A percentile compares a stretch with the other conserved stretches of the same genome.
Conservation (phyloP, 2,888 invertebrate genomes). For the Eristalis arbustorum region DNA sequence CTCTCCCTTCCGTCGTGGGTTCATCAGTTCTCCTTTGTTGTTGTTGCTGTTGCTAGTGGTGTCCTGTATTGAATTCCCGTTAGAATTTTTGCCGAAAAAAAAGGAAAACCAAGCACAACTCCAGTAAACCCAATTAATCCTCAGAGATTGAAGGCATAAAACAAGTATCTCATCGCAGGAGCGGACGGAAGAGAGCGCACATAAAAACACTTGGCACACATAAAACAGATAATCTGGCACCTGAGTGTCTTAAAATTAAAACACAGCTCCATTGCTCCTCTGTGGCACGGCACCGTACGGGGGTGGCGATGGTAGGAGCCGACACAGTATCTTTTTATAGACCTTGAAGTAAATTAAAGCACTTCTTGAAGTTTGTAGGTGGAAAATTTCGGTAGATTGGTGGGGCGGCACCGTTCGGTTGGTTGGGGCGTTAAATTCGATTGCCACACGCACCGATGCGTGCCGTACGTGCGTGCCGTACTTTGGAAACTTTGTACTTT, state of each 20-base stretch:
- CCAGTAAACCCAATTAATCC: constrained; percentile 67
- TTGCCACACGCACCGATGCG: constrained; percentile 49
- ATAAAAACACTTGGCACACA: constrained; percentile 66
- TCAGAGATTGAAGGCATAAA: constrained; percentile 57
- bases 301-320: too few species aligned
- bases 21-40: too few species aligned
- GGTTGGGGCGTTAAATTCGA: constrained; percentile 46
- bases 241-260: constrained; percentile 70
- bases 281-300: not conserved
- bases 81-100: constrained; percentile 6
- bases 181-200: not conserved
- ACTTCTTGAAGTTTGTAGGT: constrained; percentile 2
- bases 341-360: constrained; percentile 51
- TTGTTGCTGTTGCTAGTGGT: not conserved
- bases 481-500: not conserved
- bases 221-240: constrained; percentile 70
- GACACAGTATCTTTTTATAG: constrained; percentile 21
- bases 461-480: not conserved
- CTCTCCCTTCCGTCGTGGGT: not conserved
- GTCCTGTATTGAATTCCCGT: constrained; percentile 24
- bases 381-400: not conserved
- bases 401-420: not conserved
- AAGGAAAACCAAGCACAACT: constrained; percentile 15
- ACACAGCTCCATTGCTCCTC: constrained; percentile 45
- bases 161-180: constrained; percentile 21